Conservation (phyloP, 2,113 vertebrate genomes). For the Diadophis punctatus region DNA sequence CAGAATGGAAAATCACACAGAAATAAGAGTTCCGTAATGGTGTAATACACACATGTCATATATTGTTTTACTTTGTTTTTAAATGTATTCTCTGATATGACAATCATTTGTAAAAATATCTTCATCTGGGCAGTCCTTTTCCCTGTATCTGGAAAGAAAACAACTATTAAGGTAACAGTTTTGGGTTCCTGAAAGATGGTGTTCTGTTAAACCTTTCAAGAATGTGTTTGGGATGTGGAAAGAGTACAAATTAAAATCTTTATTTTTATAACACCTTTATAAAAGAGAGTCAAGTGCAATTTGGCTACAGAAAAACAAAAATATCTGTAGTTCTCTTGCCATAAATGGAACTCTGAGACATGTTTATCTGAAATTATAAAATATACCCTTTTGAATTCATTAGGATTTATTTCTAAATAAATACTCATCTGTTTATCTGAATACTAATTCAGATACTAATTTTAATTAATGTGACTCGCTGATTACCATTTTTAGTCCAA, state of each 20-base stretch:
- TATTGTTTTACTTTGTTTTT: constrained; percentile 17
- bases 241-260: constrained; percentile 3
- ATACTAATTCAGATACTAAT: neutral
- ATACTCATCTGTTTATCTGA: too few species aligned
- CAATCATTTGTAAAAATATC: constrained; percentile 30
- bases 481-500: neutral
- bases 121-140: neutral
- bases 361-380: neutral
- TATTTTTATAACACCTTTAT: neutral
- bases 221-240: neutral
- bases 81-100: constrained; percentile 9
- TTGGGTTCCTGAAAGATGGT: neutral
- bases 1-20: neutral
- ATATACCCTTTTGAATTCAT: neutral
- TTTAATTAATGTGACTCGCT: neutral
- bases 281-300: neutral
- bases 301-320: neutral
- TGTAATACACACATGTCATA: neutral
- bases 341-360: neutral
- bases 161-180: constrained; percentile 2
- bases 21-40: neutral
- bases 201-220: neutral
- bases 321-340: neutral
- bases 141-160: constrained; percentile 20
- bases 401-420: neutral